Conservation (phyloP, 2,888 invertebrate species). For the Pardosa pseudoannulata region DNA sequence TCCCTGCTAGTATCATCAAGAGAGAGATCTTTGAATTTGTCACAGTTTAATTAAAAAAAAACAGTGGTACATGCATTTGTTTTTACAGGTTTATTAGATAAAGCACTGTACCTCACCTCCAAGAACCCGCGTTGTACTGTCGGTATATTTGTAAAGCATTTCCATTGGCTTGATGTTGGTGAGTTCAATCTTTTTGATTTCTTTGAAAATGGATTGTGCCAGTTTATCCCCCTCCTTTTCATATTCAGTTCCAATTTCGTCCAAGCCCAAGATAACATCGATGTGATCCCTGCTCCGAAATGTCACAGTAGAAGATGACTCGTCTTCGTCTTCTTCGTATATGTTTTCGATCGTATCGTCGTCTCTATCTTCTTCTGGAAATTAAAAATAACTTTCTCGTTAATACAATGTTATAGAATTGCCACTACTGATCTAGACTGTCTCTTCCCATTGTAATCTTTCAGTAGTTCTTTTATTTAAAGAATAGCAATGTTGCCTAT, state of each 20-base stretch:
- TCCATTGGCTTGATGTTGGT: conserved; percentile 92
- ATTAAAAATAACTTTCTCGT: too few species aligned
- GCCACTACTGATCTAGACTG: too few species aligned
- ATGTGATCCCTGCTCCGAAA: conserved; percentile 83
- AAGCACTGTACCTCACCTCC: conserved; percentile 61
- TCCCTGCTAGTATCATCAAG: too few species aligned
- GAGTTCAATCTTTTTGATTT: conserved; percentile 90
- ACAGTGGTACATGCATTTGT: too few species aligned
- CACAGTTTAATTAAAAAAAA: too few species aligned
- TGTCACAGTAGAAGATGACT: conserved; percentile 82
- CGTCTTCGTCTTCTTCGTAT: conserved; percentile 78
- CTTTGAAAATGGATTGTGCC: conserved; percentile 83
- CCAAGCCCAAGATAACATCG: conserved; percentile 83
- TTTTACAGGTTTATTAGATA: neutral
- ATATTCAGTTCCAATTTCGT: conserved; percentile 80
- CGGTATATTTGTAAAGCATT: conserved; percentile 92
- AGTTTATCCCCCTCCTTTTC: conserved; percentile 74
- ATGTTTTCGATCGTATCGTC: conserved; percentile 65
- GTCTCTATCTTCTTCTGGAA: conserved; percentile 36
- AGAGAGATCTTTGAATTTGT: too few species aligned
- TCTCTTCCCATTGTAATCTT: too few species aligned
- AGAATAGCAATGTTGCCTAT: too few species aligned
- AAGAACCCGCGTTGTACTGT: conserved; percentile 89
- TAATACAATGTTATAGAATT: too few species aligned
- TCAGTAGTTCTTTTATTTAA: too few species aligned